Evolutionary conservation across 1,140 invertebrate genomes (phyloP).

Genomic region (Dufourea novaeangliae): DNA sequence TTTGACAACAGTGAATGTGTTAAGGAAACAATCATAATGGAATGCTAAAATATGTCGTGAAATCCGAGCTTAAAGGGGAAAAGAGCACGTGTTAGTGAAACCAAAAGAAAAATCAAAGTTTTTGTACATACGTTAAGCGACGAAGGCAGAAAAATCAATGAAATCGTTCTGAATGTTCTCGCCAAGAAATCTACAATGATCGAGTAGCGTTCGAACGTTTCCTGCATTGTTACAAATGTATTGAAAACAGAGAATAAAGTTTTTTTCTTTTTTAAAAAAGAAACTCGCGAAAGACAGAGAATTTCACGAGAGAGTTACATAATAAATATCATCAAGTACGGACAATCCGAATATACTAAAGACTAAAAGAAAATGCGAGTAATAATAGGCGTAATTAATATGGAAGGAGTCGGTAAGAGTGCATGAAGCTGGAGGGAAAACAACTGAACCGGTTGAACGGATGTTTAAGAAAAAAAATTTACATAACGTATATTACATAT

Average conservation of each 20-base stretch:
- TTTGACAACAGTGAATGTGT: slow-evolving; percentile 16
- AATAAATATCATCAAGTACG: slow-evolving; percentile 73
- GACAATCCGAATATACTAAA: slow-evolving; percentile 72
- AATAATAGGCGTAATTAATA: slow-evolving; percentile 56
- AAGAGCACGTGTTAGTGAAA: slow-evolving; percentile 16
- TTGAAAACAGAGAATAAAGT: slow-evolving; percentile 19
- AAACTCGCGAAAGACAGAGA: slow-evolving; percentile 30
- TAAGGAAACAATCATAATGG: slow-evolving; percentile 1
- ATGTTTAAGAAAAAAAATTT: slow-evolving; percentile 64
- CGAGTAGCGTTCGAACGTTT: slow-evolving; percentile 6
- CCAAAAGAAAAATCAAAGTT: slow-evolving; percentile 42
- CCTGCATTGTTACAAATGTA: neutral
- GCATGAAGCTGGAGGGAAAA: slow-evolving; percentile 27
- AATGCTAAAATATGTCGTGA: neutral
- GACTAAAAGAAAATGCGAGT: slow-evolving; percentile 53
- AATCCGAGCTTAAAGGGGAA: slow-evolving; percentile 41
- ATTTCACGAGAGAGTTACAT: slow-evolving; percentile 54
- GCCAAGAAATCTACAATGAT: slow-evolving; percentile 9
- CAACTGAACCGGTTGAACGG: slow-evolving; percentile 50
- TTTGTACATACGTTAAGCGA: slow-evolving; percentile 61
- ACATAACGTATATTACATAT: slow-evolving; percentile 66
- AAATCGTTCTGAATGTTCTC: slow-evolving; percentile 50
- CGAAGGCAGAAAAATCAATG: slow-evolving; percentile 36
- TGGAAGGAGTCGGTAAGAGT: slow-evolving; percentile 14
- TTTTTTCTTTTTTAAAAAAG: slow-evolving; percentile 43